These are phyloP conservation scores for Chromis chromis DNA, from an alignment of 2,797 vertebrate genomes.

Conservation along the genomic window DNA sequence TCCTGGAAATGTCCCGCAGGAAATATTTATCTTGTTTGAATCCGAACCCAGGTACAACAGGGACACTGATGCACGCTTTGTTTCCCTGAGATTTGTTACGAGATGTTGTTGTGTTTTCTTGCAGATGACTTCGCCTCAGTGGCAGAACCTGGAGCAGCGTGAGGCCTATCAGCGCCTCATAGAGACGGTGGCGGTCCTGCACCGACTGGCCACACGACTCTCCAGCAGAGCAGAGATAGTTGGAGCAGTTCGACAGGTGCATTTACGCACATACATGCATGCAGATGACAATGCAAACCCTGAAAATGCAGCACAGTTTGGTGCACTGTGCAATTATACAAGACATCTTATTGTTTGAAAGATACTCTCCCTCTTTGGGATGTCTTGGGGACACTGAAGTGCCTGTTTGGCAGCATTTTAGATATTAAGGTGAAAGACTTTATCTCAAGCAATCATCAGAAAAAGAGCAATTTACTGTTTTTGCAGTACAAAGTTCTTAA, in stretches of 20 bases:
- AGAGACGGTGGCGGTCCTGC: conserved; percentile 91
- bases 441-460: conserved; percentile 59
- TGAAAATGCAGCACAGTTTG: background rate
- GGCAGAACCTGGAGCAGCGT: conserved; percentile 94
- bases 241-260: conserved; percentile 95
- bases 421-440: conserved; percentile 47
- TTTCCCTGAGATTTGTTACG: conserved; percentile 17
- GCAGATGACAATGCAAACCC: background rate
- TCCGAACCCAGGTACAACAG: conserved; percentile 17
- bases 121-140: conserved; percentile 91
- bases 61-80: conserved; percentile 6
- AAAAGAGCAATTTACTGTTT: conserved; percentile 34
- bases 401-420: conserved; percentile 52
- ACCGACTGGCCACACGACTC: conserved; percentile 91
- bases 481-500: conserved; percentile 15
- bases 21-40: conserved; percentile 47
- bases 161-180: conserved; percentile 93
- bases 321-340: background rate
- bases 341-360: conserved; percentile 4
- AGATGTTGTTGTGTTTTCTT: conserved; percentile 42
- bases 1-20: conserved; percentile 51
- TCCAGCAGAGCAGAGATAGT: conserved; percentile 96
- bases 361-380: background rate
- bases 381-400: conserved; percentile 29
- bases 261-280: background rate